Base-by-base conservation (phyloP, 2,888 invertebrate genomes). In the Allygus modestus region DNA sequence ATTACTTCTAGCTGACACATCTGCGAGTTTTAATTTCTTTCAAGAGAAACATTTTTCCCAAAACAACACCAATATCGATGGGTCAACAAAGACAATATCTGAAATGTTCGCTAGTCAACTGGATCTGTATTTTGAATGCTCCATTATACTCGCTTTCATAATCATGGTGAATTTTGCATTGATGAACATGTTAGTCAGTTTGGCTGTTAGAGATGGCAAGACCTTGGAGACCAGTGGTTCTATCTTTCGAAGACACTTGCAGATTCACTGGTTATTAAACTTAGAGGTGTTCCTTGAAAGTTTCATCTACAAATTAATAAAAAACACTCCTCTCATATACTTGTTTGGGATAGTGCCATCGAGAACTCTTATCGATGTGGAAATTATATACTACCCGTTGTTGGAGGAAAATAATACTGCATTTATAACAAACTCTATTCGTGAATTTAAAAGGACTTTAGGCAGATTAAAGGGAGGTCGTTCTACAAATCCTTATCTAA, bases 171-270 rank as follows among this genome's bases (percentile, higher is more conserved):
- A 58, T 26, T 26, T 82, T 37, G 82, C 37, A 4, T 11, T 82
- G 12, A 23, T 69, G 12, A 82, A 82, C 26, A 65, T 82, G 65
- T 26, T 82, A n/a, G 69, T 82, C 26, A 43, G 82, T 69, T 65
- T 82, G 46, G 82, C 82, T 17, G 82, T 82, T 9, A 31, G 82
- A 43, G 82, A 82, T 43, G 69, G 69, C 12, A 65, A 31, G 12
- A 82, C 43, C 0, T 28, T 82, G 17, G 65, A 31, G 23, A 28
- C 61, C 7, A 61, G 41, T 28, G 82, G 82, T 43, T 54, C 54
- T 9, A 61, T 82, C 15, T 82, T 82, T 82, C 82, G 31, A 26
- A 61, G 69, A n/a, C 82, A 65, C 33, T 69, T 82, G 26, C 82
- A 82, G 58, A 82, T 82, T 31, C 28, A 82, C 17, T 82, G 41